Evolutionary conservation across 2,888 invertebrate genomes (phyloP), one percentile per base, ranked within the genome.

Genomic region (Yponomeuta sedellus): DNA sequence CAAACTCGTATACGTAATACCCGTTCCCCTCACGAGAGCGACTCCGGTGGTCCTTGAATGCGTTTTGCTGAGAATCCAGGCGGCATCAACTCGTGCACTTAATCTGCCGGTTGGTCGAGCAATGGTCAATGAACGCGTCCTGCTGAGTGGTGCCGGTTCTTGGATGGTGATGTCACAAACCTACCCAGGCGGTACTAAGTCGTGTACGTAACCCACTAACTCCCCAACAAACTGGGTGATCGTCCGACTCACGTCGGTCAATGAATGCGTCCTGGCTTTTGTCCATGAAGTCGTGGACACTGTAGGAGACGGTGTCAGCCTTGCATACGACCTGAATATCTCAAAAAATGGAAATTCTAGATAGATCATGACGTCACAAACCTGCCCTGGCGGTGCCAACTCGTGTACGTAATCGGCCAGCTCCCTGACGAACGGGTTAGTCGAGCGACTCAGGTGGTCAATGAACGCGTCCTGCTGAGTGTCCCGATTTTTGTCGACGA

Each of bases 391-490:
- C 0, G 94, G 93, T 19, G 94, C 86, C 62, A 90, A 71, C 56
- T 91, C 91, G 63, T 86, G 87, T 12, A 87, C 88, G 67, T 92
- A 92, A 72, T 92, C 93, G 1, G 94, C 94, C 11, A 95, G 88
- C 75, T 96, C 96, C 75, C 96, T 94, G 0, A 97, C 95, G 77
- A 97, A 97, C 57, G 94, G 94, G 76, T 97, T 96, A 5, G 93
- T 94, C 64, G 97, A 97, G 59, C 96, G 92, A 61, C 96, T 95
- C 91, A 98, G 94, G 71, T 96, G 95, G 80, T 98, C 97, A 71
- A 98, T 97, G 77, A 98, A 95, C 0, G 97, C 97, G 77, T 97
- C 97, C 80, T 98, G 97, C 79, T 97, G 97, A 0, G 97, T 97
- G 76, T 98, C 97, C 10, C 97, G 92, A 82, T 98, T 98, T 86